A percentile compares a stretch with the other conserved stretches of the same genome.
Evolutionary conservation across 1,140 invertebrate genomes (phyloP).

Genomic region (Dysdera silvatica): DNA sequence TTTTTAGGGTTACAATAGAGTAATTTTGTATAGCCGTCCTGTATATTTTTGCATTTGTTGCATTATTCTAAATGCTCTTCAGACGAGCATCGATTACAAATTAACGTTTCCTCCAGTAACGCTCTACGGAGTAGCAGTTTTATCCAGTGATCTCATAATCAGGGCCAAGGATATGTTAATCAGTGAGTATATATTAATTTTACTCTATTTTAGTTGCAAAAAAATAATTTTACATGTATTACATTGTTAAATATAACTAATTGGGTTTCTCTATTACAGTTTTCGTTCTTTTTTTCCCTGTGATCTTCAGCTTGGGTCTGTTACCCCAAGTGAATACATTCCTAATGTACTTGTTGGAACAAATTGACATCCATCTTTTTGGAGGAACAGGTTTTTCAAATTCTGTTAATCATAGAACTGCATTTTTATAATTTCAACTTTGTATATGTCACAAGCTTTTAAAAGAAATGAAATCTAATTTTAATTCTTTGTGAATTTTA

Average conservation of each 20-base stretch:
- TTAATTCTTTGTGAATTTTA: no score
- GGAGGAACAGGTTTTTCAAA: slow-evolving; percentile 66
- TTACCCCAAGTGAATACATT: slow-evolving; percentile 97
- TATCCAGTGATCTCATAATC: slow-evolving; percentile 58
- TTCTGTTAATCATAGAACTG: not conserved
- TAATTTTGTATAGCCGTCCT: slow-evolving; percentile 70
- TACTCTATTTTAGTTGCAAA: not conserved
- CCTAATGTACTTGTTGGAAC: slow-evolving; percentile 84
- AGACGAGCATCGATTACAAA: slow-evolving; percentile 48
- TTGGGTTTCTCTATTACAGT: slow-evolving; percentile 43
- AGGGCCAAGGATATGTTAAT: slow-evolving; percentile 63
- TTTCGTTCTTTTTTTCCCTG: slow-evolving; percentile 80
- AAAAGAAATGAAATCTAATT: no score
- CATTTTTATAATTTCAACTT: no score
- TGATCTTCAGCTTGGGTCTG: slow-evolving; percentile 86
- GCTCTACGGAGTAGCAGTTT: slow-evolving; percentile 68
- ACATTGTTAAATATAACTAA: not conserved
- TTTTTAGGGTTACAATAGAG: slow-evolving; percentile 79
- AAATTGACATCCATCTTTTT: slow-evolving; percentile 92
- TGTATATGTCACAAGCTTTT: no score
- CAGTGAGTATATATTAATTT: slow-evolving; percentile 28
- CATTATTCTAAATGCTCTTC: slow-evolving; percentile 60
- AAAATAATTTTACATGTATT: not conserved
- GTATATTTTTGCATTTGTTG: slow-evolving; percentile 90
- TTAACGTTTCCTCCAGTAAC: slow-evolving; percentile 45